phyloP scores from a whole-genome alignment of 2,888 invertebrate species.

The Chelonus formosanus region DNA sequence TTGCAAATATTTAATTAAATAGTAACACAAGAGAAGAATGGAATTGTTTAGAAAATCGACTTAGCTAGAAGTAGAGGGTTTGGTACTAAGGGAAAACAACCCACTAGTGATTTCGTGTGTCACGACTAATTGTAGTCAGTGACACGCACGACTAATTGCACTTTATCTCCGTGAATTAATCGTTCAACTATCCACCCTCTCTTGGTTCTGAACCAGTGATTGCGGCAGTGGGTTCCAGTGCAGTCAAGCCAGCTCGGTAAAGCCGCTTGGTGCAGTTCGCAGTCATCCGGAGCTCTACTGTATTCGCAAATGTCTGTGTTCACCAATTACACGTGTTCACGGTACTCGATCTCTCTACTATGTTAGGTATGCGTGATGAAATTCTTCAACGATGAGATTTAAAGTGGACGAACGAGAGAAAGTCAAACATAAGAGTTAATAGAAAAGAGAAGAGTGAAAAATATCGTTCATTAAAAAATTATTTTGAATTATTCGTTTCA shows the following conservation, averaged over 20 bases:
- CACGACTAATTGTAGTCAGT: constrained; percentile 53
- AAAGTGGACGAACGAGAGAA: not conserved
- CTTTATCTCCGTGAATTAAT: constrained; percentile 59
- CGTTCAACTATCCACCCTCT: constrained; percentile 39
- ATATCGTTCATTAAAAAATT: too few relatives aligned
- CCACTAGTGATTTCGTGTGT: constrained; percentile 33
- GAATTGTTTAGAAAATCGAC: constrained; percentile 13
- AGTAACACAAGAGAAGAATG: not conserved
- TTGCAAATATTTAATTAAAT: not conserved
- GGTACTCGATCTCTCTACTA: constrained; percentile 16
- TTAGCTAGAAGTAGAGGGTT: constrained; percentile 5
- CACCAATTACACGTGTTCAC: constrained; percentile 31
- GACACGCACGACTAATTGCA: constrained; percentile 56
- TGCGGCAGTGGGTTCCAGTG: constrained; percentile 46
- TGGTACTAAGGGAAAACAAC: constrained; percentile 20
- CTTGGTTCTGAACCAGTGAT: constrained; percentile 46
- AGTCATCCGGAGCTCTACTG: constrained; percentile 27
- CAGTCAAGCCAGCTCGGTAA: constrained; percentile 48
- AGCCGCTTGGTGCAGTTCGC: constrained; percentile 43
- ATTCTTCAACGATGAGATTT: not conserved
- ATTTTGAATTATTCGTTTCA: too few relatives aligned
- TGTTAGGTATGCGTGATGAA: constrained; percentile 6
- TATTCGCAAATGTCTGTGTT: constrained; percentile 24
- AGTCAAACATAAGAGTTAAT: not conserved
- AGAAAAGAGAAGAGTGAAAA: too few relatives aligned